These are phyloP conservation scores for Callopanchax toddi DNA, from an alignment of 2,113 vertebrate genomes.

Conservation along the genomic window DNA sequence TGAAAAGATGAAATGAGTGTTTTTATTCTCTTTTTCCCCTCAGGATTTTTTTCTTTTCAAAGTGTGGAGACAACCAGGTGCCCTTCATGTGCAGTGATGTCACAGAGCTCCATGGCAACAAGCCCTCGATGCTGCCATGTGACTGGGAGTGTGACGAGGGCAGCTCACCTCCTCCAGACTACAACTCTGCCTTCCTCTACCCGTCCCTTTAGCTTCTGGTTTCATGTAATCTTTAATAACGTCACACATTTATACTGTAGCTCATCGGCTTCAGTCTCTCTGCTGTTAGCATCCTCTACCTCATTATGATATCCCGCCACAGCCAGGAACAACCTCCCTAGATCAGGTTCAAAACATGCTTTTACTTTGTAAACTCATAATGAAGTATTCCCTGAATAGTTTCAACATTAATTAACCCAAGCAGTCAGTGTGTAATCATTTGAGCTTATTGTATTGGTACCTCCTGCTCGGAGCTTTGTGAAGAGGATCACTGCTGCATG, in stretches of 20 bases:
- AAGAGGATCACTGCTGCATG: constrained; percentile 58
- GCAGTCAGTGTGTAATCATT: constrained; percentile 5
- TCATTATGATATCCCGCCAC: constrained; percentile 3
- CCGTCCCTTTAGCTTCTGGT: constrained; percentile 68
- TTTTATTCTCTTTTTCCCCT: not conserved
- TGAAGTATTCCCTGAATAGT: constrained; percentile 42
- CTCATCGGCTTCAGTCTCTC: not conserved
- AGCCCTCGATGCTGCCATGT: constrained; percentile 36
- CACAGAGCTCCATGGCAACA: constrained; percentile 25
- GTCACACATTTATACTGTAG: constrained; percentile 7
- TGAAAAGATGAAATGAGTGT: not conserved
- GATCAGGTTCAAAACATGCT: not conserved
- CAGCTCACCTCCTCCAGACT: constrained; percentile 67
- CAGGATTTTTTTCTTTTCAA: constrained; percentile 68
- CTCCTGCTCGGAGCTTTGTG: constrained; percentile 54
- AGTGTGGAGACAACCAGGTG: constrained; percentile 34
- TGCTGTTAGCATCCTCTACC: constrained; percentile 32
- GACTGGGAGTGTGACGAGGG: constrained; percentile 54
- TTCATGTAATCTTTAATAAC: not conserved
- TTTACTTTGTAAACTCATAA: not conserved
- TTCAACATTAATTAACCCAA: constrained; percentile 28
- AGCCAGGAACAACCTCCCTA: too few species aligned
- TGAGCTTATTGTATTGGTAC: constrained; percentile 60
- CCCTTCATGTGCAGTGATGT: constrained; percentile 39
- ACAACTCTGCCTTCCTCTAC: constrained; percentile 79